Conservation (phyloP, 2,797 vertebrate species). For the Aulostomus chinensis region DNA sequence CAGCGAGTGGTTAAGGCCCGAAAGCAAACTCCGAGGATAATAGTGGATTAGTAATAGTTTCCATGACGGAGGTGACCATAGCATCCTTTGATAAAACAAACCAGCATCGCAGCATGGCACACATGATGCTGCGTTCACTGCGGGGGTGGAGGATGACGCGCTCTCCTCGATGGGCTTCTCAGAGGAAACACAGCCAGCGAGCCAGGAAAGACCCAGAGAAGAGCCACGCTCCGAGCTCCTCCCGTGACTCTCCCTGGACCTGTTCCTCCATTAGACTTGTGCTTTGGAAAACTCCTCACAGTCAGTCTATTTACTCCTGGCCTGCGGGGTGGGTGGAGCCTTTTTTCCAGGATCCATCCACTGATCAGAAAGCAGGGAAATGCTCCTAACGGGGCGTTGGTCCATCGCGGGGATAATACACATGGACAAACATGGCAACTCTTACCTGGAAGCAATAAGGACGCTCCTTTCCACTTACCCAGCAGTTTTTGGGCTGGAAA, state of each 20-base stretch:
- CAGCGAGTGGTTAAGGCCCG: conserved; percentile 55
- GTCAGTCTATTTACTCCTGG: conserved; percentile 13
- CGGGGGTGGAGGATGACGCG: conserved; percentile 32
- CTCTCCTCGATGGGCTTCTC: conserved; percentile 25
- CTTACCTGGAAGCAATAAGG: conserved; percentile 10
- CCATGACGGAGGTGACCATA: conserved; percentile 74
- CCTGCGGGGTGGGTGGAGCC: conserved; percentile 1
- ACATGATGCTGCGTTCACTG: conserved; percentile 47
- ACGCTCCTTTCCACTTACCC: conserved; percentile 37
- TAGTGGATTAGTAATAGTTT: conserved; percentile 74
- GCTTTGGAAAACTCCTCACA: conserved; percentile 40
- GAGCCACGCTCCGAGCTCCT: conserved; percentile 30
- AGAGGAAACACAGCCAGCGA: conserved; percentile 32
- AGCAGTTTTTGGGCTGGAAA: conserved; percentile 40
- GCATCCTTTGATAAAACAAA: conserved; percentile 56
- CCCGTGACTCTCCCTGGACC: conserved; percentile 20
- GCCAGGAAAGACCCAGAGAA: conserved; percentile 50
- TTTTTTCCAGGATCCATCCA: conserved; percentile 8
- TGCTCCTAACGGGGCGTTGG: neutral
- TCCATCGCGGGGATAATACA: conserved; percentile 10
- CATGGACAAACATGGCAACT: conserved; percentile 19
- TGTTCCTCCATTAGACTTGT: conserved; percentile 28
- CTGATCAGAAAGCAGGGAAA: conserved; percentile 31
- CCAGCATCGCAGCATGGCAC: conserved; percentile 53
- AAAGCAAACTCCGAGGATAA: conserved; percentile 49